Evolutionary conservation across 2,113 vertebrate genomes (phyloP).

Genomic region (Hemiscyllium ocellatum): DNA sequence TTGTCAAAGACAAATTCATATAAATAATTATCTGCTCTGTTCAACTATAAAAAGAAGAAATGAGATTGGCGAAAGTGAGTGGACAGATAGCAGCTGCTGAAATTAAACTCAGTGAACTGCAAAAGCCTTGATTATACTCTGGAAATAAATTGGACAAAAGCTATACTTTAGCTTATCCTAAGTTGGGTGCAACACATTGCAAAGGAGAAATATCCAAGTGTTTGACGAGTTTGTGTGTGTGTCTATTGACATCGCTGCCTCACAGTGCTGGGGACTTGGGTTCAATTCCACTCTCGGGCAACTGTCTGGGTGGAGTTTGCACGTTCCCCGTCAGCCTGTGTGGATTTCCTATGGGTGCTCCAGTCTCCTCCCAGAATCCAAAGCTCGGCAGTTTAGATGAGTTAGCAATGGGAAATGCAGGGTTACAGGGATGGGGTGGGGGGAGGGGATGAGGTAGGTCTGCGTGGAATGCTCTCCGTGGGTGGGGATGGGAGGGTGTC

Average conservation of each 20-base stretch:
- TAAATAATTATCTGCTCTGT: constrained; percentile 29
- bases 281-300: too few relatives aligned
- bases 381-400: too few relatives aligned
- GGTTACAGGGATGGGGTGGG: too few relatives aligned
- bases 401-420: too few relatives aligned
- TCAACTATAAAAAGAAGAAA: neutral
- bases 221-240: neutral
- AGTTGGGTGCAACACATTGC: neutral
- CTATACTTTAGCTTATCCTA: neutral
- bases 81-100: neutral
- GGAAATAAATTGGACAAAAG: neutral
- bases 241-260: neutral
- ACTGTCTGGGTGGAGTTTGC: too few relatives aligned
- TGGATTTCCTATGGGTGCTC: too few relatives aligned
- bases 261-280: too few relatives aligned
- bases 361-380: too few relatives aligned
- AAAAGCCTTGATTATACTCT: neutral
- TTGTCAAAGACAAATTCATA: constrained; percentile 20
- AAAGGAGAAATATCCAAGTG: neutral
- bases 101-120: constrained; percentile 14
- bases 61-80: neutral
- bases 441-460: too few relatives aligned
- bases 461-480: too few relatives aligned
- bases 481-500: too few relatives aligned
- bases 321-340: too few relatives aligned